These are phyloP conservation scores for Crax fasciolata DNA, from an alignment of 2,797 vertebrate species.

Conservation along the genomic window DNA sequence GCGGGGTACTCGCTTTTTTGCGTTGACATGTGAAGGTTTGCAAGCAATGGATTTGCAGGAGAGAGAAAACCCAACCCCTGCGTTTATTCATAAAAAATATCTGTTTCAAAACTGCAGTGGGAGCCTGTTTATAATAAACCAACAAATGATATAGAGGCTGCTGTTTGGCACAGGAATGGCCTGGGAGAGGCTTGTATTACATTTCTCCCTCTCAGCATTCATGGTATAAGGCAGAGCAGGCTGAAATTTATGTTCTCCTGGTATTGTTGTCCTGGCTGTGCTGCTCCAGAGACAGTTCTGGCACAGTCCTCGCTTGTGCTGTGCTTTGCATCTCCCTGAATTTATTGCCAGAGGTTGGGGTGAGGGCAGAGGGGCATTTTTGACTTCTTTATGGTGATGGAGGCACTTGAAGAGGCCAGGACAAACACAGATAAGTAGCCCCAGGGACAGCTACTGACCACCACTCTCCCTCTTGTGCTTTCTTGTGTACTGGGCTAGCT, in stretches of 20 bases:
- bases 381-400: conserved; percentile 63
- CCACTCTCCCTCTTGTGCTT: neutral
- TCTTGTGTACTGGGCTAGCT: neutral
- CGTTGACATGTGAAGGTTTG: neutral
- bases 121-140: conserved; percentile 42
- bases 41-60: neutral
- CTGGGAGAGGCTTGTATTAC: conserved; percentile 53
- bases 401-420: conserved; percentile 61
- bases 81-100: conserved; percentile 52
- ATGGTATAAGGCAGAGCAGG: conserved; percentile 61
- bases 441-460: conserved; percentile 50
- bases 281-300: conserved; percentile 51
- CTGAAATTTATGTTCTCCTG: conserved; percentile 71
- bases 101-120: conserved; percentile 27
- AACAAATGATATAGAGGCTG: conserved; percentile 65
- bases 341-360: conserved; percentile 66
- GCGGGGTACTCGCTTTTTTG: accelerated
- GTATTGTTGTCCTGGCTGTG: neutral
- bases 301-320: neutral
- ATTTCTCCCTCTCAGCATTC: conserved; percentile 16
- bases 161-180: conserved; percentile 67
- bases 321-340: neutral
- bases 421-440: conserved; percentile 34
- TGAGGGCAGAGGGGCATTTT: conserved; percentile 66
- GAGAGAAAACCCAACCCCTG: no score